A percentile compares a stretch with the other conserved stretches of the same genome.
Conservation (phyloP, 2,797 vertebrate species). For the Hipposideros larvatus region DNA sequence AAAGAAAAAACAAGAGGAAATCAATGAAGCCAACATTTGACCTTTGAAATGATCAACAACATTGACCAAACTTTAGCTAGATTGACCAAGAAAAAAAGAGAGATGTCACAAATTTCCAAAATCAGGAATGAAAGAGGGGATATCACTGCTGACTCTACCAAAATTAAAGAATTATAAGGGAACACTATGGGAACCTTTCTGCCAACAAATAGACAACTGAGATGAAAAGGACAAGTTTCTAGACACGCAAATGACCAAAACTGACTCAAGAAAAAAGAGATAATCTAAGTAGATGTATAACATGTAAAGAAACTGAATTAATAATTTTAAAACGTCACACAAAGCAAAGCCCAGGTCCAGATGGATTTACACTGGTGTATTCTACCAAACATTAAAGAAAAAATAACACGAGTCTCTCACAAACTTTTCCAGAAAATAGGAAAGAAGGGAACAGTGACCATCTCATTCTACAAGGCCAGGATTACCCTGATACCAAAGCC, state of each 20-base stretch:
- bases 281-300: neutral
- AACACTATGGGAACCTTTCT: neutral
- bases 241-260: neutral
- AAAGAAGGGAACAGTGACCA: neutral
- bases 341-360: neutral
- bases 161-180: rapidly evolving
- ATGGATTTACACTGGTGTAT: neutral
- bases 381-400: neutral
- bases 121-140: neutral
- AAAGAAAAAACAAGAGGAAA: neutral
- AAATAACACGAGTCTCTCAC: neutral
- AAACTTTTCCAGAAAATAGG: neutral
- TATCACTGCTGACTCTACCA: neutral
- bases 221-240: neutral
- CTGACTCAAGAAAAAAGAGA: neutral
- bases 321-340: neutral
- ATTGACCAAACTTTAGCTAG: neutral
- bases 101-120: neutral
- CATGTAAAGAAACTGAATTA: neutral
- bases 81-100: neutral
- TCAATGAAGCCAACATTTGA: neutral
- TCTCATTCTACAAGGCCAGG: neutral
- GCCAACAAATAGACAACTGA: neutral
- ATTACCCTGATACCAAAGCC: neutral
- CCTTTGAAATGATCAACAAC: neutral